Evolutionary conservation across 2,888 invertebrate species (phyloP).

Genomic region (Scaptomyza polygonia): DNA sequence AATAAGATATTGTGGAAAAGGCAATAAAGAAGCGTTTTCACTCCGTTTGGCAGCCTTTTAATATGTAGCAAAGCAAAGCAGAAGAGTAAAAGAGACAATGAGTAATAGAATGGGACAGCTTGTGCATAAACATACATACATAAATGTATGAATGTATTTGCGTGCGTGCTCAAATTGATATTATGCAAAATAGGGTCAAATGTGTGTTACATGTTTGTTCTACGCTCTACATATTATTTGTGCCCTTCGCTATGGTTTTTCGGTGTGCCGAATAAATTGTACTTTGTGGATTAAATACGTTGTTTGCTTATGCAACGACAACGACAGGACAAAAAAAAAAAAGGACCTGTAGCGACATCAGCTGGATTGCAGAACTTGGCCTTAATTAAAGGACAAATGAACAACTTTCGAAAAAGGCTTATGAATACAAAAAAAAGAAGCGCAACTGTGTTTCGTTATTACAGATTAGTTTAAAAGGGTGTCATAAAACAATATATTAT

Average conservation of each 20-base stretch:
- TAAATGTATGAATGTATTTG: background rate
- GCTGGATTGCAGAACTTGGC: slow-evolving; percentile 35
- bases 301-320: slow-evolving; percentile 53
- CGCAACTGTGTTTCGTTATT: slow-evolving; percentile 36
- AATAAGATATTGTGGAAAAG: slow-evolving; percentile 11
- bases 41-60: slow-evolving; percentile 70
- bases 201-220: slow-evolving; percentile 53
- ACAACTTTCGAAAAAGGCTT: slow-evolving; percentile 23
- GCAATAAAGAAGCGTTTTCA: slow-evolving; percentile 64
- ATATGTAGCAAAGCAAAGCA: slow-evolving; percentile 43
- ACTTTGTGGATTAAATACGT: slow-evolving; percentile 70
- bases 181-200: slow-evolving; percentile 71
- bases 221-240: slow-evolving; percentile 16
- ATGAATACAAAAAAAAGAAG: slow-evolving; percentile 1
- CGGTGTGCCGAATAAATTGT: slow-evolving; percentile 59
- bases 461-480: slow-evolving; percentile 25
- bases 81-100: background rate
- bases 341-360: slow-evolving; percentile 12
- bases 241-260: slow-evolving; percentile 7
- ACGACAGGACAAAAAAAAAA: slow-evolving; percentile 5
- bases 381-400: slow-evolving; percentile 63
- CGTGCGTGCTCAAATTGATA: slow-evolving; percentile 48
- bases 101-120: slow-evolving; percentile 24
- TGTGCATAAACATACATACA: slow-evolving; percentile 23
- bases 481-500: slow-evolving; percentile 3